Conservation (phyloP, 2,113 vertebrate species). For the Acanthisitta chloris region DNA sequence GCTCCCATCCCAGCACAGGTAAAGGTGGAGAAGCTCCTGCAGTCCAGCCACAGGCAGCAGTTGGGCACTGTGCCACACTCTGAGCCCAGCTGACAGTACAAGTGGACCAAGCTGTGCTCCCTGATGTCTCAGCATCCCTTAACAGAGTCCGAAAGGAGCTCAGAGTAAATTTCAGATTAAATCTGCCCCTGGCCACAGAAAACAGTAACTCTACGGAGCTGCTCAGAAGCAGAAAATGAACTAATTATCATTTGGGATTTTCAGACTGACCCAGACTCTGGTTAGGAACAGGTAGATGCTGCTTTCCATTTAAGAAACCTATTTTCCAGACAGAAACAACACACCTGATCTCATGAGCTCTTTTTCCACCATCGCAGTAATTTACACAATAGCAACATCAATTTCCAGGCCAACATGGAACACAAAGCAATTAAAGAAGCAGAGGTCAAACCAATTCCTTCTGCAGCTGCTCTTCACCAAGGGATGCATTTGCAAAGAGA, state of each 20-base stretch:
- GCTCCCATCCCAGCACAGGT: neutral
- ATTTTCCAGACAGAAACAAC: slow-evolving; percentile 1
- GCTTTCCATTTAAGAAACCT: slow-evolving; percentile 11
- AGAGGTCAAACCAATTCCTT: slow-evolving; percentile 49
- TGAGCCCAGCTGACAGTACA: neutral
- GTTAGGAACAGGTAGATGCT: neutral
- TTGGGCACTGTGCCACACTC: fast-evolving
- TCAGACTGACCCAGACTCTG: neutral
- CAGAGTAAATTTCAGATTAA: neutral
- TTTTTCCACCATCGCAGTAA: neutral
- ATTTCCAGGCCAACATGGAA: slow-evolving; percentile 11
- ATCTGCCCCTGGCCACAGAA: neutral
- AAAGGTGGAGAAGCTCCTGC: neutral
- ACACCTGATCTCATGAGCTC: slow-evolving; percentile 15
- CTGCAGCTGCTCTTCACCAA: neutral
- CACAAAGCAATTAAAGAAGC: slow-evolving; percentile 55
- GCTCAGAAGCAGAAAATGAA: neutral
- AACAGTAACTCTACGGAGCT: neutral
- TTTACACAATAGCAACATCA: slow-evolving; percentile 27
- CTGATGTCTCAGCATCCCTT: neutral
- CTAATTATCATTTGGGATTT: neutral
- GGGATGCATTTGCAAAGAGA: neutral
- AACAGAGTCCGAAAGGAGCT: neutral
- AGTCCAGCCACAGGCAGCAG: neutral
- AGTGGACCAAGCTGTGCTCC: neutral